Evolutionary conservation across 2,888 invertebrate genomes (phyloP), one percentile per base, ranked within the genome.

Genomic region (Psylliodes chrysocephalus): DNA sequence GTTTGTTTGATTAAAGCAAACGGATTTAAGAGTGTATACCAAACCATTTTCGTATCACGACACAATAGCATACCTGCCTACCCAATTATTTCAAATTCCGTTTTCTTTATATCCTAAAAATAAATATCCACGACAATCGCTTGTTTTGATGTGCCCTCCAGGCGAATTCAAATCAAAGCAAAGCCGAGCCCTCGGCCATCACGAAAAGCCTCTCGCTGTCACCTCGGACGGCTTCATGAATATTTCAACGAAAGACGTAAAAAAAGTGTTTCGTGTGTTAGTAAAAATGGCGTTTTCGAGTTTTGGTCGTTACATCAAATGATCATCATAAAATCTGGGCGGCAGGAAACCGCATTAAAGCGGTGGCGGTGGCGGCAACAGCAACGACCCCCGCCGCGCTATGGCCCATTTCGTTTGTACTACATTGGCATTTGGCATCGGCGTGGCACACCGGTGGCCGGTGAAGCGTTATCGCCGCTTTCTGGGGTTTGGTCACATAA

Each of bases 291-390:
- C 49, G 54, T 64, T 60, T 60, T 54, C 60, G 51, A 40, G 53
- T 38, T n/a, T 60, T 22, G 47, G 60, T 55, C 60, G 47, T 52
- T 54, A 60, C 57, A 60, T 64, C 51, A 54, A 66, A 62, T 66
- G 69, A 67, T 63, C 68, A 67, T 67, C 69, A 63, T 70, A 64
- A 68, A 73, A 71, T 71, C 73, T 67, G 71, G 65, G 64, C 66
- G 68, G 62, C 61, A 68, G 64, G 46, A 69, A 68, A 73, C 74
- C 74, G 67, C 71, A 71, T 70, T 71, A 73, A 73, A 75, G 71
- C 67, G 30, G 38, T 10, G 35, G 22, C 22, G 55, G 54, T 42
- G 57, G 52, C 51, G 19, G 56, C 18, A 15, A 18, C n/a, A 7
- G 22, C 14, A 8, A 6, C 22, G 19, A 17, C 47, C 38, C 6